These are phyloP conservation scores for Sericinus montela DNA, from an alignment of 2,888 invertebrate genomes.

Conservation along the genomic window DNA sequence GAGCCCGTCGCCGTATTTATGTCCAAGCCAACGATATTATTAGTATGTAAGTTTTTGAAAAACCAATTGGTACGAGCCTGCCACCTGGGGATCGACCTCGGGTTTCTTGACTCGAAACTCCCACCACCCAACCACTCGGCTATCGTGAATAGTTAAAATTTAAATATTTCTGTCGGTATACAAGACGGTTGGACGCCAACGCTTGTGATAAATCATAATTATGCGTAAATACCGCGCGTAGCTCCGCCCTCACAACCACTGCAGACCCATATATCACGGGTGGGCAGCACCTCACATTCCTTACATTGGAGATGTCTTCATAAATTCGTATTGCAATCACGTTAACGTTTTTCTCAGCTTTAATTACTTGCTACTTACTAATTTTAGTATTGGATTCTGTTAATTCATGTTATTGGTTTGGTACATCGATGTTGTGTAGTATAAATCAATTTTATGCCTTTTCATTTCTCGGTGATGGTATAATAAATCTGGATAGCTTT, in stretches of 20 bases:
- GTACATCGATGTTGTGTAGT: too few species aligned
- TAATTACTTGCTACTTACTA: conserved; percentile 3
- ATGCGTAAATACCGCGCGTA: not conserved
- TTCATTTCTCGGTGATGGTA: too few species aligned
- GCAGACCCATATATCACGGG: conserved; percentile 14
- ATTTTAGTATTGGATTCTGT: not conserved
- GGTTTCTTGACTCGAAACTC: too few species aligned
- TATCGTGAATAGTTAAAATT: not conserved
- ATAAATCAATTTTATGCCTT: too few species aligned
- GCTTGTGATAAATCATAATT: not conserved
- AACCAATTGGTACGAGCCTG: too few species aligned
- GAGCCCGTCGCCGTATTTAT: too few species aligned
- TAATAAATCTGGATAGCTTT: too few species aligned
- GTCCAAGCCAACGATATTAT: too few species aligned
- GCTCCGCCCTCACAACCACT: conserved; percentile 3
- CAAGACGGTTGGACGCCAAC: not conserved
- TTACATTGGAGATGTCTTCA: conserved; percentile 21
- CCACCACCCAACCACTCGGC: too few species aligned
- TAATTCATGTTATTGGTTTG: too few species aligned
- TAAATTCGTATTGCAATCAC: conserved; percentile 12
- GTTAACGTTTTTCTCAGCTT: conserved; percentile 1
- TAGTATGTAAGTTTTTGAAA: too few species aligned
- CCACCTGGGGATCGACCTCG: too few species aligned
- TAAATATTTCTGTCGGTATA: not conserved
- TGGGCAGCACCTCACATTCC: conserved; percentile 22